Base-by-base conservation (phyloP, 2,888 invertebrate genomes). In the Diplolepis rosae region DNA sequence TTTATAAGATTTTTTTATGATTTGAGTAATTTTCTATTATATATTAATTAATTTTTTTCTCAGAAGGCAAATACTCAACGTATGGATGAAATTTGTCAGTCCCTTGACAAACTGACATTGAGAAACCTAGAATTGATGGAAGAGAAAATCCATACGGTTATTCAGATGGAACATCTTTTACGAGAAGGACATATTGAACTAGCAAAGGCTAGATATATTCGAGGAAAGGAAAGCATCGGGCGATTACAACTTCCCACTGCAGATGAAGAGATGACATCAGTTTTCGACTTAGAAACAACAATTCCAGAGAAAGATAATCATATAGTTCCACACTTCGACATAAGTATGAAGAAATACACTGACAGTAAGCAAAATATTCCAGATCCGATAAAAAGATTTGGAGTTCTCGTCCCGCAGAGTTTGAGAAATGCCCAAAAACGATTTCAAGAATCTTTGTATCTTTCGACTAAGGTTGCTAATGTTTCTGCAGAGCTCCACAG, bases 351-450 rank as follows among this genome's bases (percentile, higher is more conserved):
- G 56, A 72, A 76, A 13, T 78, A 82, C 1, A 88, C 87, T 2
- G 88, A 87, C 30, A 82, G 90, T 81, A 88, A 88, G 85, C 42
- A 83, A 52, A 83, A 83, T 56, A 78, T 83, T 67, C 82, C 83
- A 28, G 92, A 97, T 86, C 96, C 97, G 0, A 86, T 96, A 32
- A 93, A 92, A 76, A 96, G 96, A 96, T 97, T 97, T 90, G 96
- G 96, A 11, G 92, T 96, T 45, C 89, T 97, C 39, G 95, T 96
- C 0, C 96, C 97, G 0, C 93, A 94, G 82, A 93, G 93, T 84
- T 89, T 97, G 82, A 92, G 93, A 80, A 91, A 90, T 77, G 95
- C 96, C 0, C 95, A 95, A 84, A 91, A 90, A 67, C 91, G 92
- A 80, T 97, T 95, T 84, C 92, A 93, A 81, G 93, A 92, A 79